These are phyloP conservation scores for Ditylenchus dipsaci DNA, from an alignment of 1,140 invertebrate species.

Conservation along the genomic window DNA sequence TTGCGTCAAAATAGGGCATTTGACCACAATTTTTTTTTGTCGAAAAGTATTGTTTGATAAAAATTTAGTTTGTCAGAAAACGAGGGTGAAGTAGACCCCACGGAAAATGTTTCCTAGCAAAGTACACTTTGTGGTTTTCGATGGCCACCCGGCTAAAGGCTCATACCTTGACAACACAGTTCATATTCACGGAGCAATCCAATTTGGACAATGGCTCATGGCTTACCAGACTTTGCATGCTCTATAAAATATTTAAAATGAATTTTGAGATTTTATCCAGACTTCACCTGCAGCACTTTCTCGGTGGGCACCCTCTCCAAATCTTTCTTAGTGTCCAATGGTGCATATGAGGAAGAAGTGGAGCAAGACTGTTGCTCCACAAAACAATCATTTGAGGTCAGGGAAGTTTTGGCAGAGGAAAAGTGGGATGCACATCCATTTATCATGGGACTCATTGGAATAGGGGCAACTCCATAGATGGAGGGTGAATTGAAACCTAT, in stretches of 20 bases:
- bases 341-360: not conserved
- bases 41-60: too few species aligned
- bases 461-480: slow-evolving; percentile 2
- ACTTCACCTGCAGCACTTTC: not conserved
- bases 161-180: slow-evolving; percentile 3
- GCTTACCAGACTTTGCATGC: slow-evolving; percentile 13
- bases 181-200: slow-evolving; percentile 15
- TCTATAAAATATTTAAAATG: slow-evolving; percentile 8
- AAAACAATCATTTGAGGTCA: not conserved
- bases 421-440: not conserved
- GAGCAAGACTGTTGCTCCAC: not conserved
- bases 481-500: not conserved
- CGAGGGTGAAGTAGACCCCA: too few species aligned
- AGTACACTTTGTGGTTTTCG: too few species aligned
- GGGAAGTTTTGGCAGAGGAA: not conserved
- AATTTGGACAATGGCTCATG: slow-evolving; percentile 6
- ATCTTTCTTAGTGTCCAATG: slow-evolving; percentile 3
- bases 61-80: too few species aligned
- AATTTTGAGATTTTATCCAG: not conserved
- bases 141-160: too few species aligned
- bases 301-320: not conserved
- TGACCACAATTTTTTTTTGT: too few species aligned
- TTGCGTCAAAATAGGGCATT: too few species aligned
- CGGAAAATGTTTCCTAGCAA: too few species aligned
- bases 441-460: not conserved